A percentile compares a stretch with the other conserved stretches of the same genome.
Conservation (phyloP, 1,140 invertebrate genomes). For the Caenorhabditis tropicalis region DNA sequence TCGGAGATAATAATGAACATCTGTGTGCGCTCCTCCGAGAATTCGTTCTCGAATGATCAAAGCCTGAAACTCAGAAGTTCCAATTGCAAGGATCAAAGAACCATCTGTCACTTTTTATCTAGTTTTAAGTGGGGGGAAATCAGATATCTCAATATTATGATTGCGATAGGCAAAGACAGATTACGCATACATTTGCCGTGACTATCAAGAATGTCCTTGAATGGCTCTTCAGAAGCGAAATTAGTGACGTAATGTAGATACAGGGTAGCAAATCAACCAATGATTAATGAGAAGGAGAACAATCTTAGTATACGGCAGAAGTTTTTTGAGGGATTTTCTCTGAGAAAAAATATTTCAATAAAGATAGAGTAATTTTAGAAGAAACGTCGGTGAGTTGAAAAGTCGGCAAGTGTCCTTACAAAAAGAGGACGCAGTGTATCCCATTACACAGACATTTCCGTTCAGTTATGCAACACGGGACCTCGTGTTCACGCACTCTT, state of each 20-base stretch:
- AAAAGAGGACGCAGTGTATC: not conserved
- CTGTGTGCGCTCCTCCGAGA: constrained; percentile 60
- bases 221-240: not conserved
- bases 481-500: constrained; percentile 17
- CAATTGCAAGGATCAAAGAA: not conserved
- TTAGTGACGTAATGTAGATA: constrained; percentile 15
- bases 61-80: constrained; percentile 50
- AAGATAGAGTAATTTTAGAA: no score
- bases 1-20: constrained; percentile 65
- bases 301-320: not conserved
- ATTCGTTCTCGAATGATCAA: constrained; percentile 66
- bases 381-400: not conserved
- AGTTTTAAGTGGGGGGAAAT: no score
- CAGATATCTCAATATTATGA: not conserved
- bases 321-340: not conserved
- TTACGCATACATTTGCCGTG: not conserved
- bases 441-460: not conserved
- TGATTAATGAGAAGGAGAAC: not conserved
- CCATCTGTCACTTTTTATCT: not conserved
- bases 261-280: constrained; percentile 5
- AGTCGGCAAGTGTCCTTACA: not conserved
- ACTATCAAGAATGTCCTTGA: constrained; percentile 2
- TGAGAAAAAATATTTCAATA: no score
- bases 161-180: not conserved
- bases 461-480: not conserved